Evolutionary conservation across 2,113 vertebrate genomes (phyloP).

Genomic region (Cephalopholis sonnerati): DNA sequence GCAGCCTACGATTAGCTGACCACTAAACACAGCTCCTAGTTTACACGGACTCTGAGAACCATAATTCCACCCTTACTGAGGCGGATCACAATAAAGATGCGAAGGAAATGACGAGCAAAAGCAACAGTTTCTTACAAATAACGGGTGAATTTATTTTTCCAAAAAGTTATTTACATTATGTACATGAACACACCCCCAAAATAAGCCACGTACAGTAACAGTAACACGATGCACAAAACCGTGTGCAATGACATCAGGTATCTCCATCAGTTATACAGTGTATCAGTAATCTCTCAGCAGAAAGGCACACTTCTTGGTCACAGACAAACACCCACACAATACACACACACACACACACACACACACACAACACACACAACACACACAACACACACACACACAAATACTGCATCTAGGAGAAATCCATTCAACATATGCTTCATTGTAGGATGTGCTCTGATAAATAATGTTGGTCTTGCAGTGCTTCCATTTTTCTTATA

Average conservation of each 20-base stretch:
- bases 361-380: slow-evolving; percentile 43
- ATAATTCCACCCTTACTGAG: not conserved
- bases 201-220: slow-evolving; percentile 58
- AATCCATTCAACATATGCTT: slow-evolving; percentile 60
- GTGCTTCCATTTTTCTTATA: slow-evolving; percentile 82
- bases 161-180: slow-evolving; percentile 82
- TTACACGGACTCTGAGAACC: not conserved
- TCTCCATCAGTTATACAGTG: slow-evolving; percentile 72
- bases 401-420: slow-evolving; percentile 68
- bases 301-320: slow-evolving; percentile 74
- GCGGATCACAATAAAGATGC: not conserved
- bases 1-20: too few species aligned
- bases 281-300: slow-evolving; percentile 79
- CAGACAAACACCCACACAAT: slow-evolving; percentile 33
- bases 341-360: slow-evolving; percentile 40
- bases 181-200: slow-evolving; percentile 70
- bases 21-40: not conserved
- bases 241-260: slow-evolving; percentile 50
- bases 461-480: slow-evolving; percentile 84
- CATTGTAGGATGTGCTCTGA: slow-evolving; percentile 75
- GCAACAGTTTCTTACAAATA: slow-evolving; percentile 66
- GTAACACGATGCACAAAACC: slow-evolving; percentile 59
- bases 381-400: slow-evolving; percentile 55
- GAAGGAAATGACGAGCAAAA: not conserved
- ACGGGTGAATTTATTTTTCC: slow-evolving; percentile 73